Percentiles rank a stretch among this genome's conserved stretches.
Conservation (phyloP, 2,113 vertebrate species). For the Megaceryle torquata region DNA sequence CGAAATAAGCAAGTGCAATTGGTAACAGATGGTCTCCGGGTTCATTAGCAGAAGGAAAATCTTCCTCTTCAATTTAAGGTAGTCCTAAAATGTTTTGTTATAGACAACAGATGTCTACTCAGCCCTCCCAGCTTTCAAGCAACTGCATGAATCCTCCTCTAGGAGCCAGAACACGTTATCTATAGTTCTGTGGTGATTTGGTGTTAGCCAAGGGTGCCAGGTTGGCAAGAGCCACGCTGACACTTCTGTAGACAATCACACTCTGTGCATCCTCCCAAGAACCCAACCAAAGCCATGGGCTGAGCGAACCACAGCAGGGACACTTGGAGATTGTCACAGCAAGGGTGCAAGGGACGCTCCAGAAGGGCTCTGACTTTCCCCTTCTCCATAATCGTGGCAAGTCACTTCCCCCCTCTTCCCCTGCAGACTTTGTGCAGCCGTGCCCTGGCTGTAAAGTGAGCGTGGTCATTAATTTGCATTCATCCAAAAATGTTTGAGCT, state of each 20-base stretch:
- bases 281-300: not conserved
- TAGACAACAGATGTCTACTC: not conserved
- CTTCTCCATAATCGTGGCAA: accelerated
- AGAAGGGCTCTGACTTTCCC: not conserved
- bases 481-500: not conserved
- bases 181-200: not conserved
- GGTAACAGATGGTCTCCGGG: conserved; percentile 60
- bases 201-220: not conserved
- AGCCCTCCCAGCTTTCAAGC: not conserved
- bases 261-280: accelerated
- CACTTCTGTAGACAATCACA: accelerated
- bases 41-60: conserved; percentile 57
- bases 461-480: not conserved
- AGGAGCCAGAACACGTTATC: not conserved
- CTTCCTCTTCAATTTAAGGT: conserved; percentile 49
- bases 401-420: not conserved
- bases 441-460: not conserved
- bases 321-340: not conserved
- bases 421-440: not conserved
- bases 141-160: not conserved
- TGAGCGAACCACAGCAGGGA: not conserved
- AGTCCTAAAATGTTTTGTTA: conserved; percentile 14
- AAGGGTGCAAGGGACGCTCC: not conserved
- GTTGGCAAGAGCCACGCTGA: not conserved
- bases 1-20: not conserved